Conservation (phyloP, 2,888 invertebrate species). For the Macroteleia sp. region DNA sequence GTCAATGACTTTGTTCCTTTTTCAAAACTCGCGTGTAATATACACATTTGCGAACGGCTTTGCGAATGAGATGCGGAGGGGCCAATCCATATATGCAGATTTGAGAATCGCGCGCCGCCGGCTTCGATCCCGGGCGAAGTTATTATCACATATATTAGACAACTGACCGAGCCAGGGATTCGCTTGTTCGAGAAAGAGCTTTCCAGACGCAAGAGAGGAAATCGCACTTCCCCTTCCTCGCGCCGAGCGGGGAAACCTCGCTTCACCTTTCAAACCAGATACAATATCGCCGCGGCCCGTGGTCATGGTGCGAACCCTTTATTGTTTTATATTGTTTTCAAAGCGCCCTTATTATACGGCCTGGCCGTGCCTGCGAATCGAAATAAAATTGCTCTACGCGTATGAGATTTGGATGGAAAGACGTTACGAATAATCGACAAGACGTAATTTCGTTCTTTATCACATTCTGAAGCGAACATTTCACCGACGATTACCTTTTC, state of each 20-base stretch:
- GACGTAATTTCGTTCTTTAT: conserved; percentile 21
- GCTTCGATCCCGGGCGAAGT: conserved; percentile 79
- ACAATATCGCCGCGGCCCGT: conserved; percentile 77
- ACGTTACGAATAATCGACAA: conserved; percentile 34
- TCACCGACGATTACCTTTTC: conserved; percentile 11
- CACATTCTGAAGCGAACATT: no score
- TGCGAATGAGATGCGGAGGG: conserved; percentile 54
- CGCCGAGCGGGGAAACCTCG: conserved; percentile 43
- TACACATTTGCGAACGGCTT: conserved; percentile 46
- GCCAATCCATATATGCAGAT: conserved; percentile 81
- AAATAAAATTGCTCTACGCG: conserved; percentile 76
- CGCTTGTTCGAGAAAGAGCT: conserved; percentile 48
- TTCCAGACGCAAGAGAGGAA: conserved; percentile 54
- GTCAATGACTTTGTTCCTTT: conserved; percentile 18
- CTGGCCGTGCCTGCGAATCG: conserved; percentile 70
- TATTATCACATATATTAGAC: conserved; percentile 83
- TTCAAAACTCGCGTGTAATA: conserved; percentile 56
- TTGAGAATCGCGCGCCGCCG: conserved; percentile 77
- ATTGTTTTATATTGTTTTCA: conserved; percentile 83
- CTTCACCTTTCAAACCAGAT: conserved; percentile 70
- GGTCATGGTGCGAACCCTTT: conserved; percentile 81
- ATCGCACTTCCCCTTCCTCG: conserved; percentile 59
- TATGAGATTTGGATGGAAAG: conserved; percentile 45
- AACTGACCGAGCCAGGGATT: conserved; percentile 75
- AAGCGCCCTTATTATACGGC: conserved; percentile 77